These are phyloP conservation scores for Acropora yongei DNA, from an alignment of 64 coral and sea anemone species.

Conservation along the genomic window DNA sequence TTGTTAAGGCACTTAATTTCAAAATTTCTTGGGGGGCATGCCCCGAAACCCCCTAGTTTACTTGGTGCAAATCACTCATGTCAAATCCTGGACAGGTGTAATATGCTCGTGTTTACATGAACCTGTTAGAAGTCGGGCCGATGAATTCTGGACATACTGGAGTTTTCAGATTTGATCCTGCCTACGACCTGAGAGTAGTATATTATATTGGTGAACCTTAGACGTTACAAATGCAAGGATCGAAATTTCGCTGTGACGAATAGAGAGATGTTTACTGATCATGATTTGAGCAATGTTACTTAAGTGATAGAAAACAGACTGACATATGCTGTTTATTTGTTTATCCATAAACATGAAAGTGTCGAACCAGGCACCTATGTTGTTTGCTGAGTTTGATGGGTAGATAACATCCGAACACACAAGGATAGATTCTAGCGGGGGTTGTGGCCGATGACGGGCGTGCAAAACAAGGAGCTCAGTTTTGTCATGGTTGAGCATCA, in stretches of 20 bases:
- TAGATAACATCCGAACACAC: conserved; percentile 22
- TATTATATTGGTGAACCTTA: neutral
- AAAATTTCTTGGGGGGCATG: no score
- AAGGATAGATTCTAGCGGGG: neutral
- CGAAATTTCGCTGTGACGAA: neutral
- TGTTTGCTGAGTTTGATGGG: conserved; percentile 11
- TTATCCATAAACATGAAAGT: neutral
- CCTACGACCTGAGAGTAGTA: no score
- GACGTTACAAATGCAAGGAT: neutral
- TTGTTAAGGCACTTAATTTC: no score
- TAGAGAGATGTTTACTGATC: neutral
- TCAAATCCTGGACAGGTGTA: no score
- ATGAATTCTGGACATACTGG: no score
- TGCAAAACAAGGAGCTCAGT: conserved; percentile 34
- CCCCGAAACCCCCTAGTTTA: no score
- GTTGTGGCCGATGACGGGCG: conserved; percentile 20
- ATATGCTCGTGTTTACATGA: no score
- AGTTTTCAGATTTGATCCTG: no score
- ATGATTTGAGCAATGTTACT: neutral
- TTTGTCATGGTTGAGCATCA: conserved; percentile 27
- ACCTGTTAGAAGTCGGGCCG: no score
- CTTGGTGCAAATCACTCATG: no score
- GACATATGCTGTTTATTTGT: neutral
- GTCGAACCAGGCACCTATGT: neutral
- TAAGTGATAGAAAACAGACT: neutral